Conservation (phyloP, 2,113 vertebrate species). For the Lagopus muta region DNA sequence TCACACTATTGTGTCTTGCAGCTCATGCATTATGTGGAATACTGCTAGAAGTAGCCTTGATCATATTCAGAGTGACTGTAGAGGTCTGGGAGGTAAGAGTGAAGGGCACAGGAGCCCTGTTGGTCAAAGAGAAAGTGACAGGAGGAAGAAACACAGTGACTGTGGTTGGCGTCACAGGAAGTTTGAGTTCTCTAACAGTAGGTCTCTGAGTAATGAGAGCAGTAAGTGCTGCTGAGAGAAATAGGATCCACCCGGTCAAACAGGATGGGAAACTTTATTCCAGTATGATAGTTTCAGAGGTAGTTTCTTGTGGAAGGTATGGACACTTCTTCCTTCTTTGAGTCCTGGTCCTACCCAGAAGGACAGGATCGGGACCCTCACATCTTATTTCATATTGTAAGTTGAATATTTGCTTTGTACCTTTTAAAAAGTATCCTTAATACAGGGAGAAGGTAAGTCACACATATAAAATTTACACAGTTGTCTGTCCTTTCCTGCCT, state of each 20-base stretch:
- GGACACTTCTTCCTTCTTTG: not conserved
- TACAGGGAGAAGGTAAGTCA: not conserved
- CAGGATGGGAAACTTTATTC: not conserved
- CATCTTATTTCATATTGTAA: not conserved
- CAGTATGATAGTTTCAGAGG: not conserved
- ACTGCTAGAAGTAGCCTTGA: not conserved
- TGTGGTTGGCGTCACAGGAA: not conserved
- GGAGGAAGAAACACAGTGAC: not conserved
- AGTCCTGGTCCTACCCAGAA: not conserved
- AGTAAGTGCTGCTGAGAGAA: not conserved
- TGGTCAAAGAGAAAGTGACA: not conserved
- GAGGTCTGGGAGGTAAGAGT: not conserved
- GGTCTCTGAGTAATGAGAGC: not conserved
- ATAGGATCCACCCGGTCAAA: not conserved
- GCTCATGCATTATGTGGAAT: not conserved
- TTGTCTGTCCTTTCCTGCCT: not conserved
- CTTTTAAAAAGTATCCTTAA: not conserved
- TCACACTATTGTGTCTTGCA: not conserved
- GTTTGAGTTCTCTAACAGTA: not conserved
- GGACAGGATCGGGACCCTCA: not conserved
- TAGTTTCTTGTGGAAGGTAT: not conserved
- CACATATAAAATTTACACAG: not conserved
- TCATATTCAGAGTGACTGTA: not conserved
- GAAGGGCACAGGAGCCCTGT: not conserved
- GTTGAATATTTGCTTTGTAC: not conserved